These are phyloP conservation scores for Chaetophractus vellerosus DNA, from an alignment of 2,797 vertebrate species.

Conservation along the genomic window DNA sequence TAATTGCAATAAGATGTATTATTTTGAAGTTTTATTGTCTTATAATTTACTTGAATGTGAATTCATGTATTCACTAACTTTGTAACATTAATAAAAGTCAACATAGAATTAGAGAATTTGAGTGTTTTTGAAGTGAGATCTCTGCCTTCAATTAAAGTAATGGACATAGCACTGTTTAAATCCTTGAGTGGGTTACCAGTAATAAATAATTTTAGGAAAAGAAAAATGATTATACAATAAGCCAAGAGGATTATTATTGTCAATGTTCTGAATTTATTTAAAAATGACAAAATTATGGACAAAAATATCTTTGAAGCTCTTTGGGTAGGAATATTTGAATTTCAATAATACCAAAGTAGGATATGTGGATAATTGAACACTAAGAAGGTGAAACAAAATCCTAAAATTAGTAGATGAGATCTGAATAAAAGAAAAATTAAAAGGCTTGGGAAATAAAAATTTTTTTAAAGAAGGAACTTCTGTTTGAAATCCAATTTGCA, in stretches of 20 bases:
- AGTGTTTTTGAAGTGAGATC: slow-evolving; percentile 47
- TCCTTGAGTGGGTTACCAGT: background rate
- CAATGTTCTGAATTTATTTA: slow-evolving; percentile 15
- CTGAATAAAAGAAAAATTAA: background rate
- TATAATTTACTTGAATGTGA: background rate
- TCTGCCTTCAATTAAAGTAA: background rate
- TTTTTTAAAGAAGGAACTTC: slow-evolving; percentile 28
- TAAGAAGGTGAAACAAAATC: slow-evolving; percentile 5
- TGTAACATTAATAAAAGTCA: background rate
- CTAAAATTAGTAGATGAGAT: slow-evolving; percentile 18
- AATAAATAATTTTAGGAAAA: slow-evolving; percentile 21
- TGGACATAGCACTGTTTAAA: background rate
- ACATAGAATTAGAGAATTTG: background rate
- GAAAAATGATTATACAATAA: background rate
- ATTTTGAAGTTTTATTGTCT: background rate
- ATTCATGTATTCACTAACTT: background rate
- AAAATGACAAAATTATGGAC: slow-evolving; percentile 3
- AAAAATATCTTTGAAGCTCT: background rate
- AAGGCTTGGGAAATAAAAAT: background rate
- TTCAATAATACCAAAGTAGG: slow-evolving; percentile 31
- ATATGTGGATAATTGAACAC: background rate
- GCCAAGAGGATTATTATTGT: background rate
- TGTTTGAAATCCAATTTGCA: slow-evolving; percentile 54
- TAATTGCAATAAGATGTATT: background rate
- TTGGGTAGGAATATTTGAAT: slow-evolving; percentile 27